Percentiles rank a stretch among this genome's conserved stretches.
Conservation (phyloP, 2,113 vertebrate species). For the Gavialis gangeticus region DNA sequence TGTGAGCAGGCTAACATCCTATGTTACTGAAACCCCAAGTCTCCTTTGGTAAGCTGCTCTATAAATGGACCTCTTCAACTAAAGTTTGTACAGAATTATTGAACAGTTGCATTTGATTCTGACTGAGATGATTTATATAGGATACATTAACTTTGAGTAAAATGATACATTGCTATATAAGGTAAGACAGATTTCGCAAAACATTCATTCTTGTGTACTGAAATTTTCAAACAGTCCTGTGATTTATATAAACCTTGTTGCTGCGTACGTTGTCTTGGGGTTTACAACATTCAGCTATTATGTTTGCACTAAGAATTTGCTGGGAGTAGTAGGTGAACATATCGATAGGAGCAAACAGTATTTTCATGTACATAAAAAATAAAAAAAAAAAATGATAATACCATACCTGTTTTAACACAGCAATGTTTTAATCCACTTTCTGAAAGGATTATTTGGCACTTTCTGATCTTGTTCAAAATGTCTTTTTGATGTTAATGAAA, state of each 20-base stretch:
- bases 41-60: slow-evolving; percentile 77
- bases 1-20: slow-evolving; percentile 72
- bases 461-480: slow-evolving; percentile 68
- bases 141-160: slow-evolving; percentile 65
- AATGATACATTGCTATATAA: slow-evolving; percentile 52
- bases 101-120: slow-evolving; percentile 70
- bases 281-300: slow-evolving; percentile 75
- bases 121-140: slow-evolving; percentile 75
- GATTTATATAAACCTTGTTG: slow-evolving; percentile 74
- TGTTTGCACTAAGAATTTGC: slow-evolving; percentile 84
- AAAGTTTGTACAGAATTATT: slow-evolving; percentile 75
- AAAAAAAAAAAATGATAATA: slow-evolving; percentile 48
- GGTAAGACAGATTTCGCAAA: slow-evolving; percentile 68
- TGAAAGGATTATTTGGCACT: slow-evolving; percentile 75
- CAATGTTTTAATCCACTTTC: slow-evolving; percentile 73
- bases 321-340: slow-evolving; percentile 75
- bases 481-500: slow-evolving; percentile 67
- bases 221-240: slow-evolving; percentile 75
- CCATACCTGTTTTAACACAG: slow-evolving; percentile 68
- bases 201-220: slow-evolving; percentile 65
- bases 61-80: slow-evolving; percentile 63
- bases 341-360: slow-evolving; percentile 65
- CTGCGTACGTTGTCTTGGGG: slow-evolving; percentile 75
- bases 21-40: slow-evolving; percentile 69
- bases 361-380: slow-evolving; percentile 78